A percentile compares a stretch with the other conserved stretches of the same genome.
Evolutionary conservation across 2,888 invertebrate species (phyloP).

Genomic region (Drosophila peninsularis): DNA sequence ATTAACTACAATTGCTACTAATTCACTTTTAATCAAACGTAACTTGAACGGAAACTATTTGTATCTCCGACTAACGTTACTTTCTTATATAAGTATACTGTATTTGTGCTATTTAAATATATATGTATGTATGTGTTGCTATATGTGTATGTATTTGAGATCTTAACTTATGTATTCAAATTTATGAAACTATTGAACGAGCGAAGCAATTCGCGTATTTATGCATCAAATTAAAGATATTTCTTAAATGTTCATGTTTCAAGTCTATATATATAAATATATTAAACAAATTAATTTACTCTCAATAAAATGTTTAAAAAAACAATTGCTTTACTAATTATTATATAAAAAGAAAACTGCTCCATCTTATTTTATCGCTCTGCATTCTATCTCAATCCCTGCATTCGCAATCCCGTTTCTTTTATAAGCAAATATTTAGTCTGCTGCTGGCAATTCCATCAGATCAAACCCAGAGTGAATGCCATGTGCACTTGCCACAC

Average conservation of each 20-base stretch:
- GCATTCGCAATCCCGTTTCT: constrained; percentile 1
- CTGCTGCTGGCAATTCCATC: background rate
- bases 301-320: constrained; percentile 67
- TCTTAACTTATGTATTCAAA: constrained; percentile 31
- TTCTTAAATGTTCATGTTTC: constrained; percentile 65
- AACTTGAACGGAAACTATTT: constrained; percentile 23
- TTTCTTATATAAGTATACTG: constrained; percentile 46
- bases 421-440: constrained; percentile 26
- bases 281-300: constrained; percentile 52
- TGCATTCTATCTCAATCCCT: background rate
- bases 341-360: background rate
- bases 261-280: constrained; percentile 53
- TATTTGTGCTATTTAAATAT: constrained; percentile 44
- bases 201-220: constrained; percentile 40
- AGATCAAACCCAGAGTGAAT: constrained; percentile 15
- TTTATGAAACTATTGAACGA: constrained; percentile 33
- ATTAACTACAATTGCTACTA: constrained; percentile 26
- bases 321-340: background rate
- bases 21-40: constrained; percentile 32
- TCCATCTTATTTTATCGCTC: too few relatives aligned
- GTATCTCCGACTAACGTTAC: constrained; percentile 29
- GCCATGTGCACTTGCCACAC: constrained; percentile 33
- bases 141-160: constrained; percentile 63
- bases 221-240: constrained; percentile 53
- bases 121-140: constrained; percentile 65